phyloP scores from a whole-genome alignment of 2,113 vertebrate species.

The Sminthopsis crassicaudata region DNA sequence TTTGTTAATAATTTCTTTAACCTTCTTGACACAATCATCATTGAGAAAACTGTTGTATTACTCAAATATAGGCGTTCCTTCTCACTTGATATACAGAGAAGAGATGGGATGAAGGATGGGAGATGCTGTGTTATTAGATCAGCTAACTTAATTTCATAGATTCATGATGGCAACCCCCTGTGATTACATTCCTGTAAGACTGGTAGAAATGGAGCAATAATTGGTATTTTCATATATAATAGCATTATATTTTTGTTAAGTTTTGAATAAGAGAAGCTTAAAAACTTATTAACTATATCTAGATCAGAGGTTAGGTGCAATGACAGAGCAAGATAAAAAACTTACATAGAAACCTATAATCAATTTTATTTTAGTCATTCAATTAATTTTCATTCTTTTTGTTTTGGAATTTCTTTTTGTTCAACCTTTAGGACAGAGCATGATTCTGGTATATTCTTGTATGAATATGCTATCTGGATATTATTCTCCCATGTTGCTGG shows the following conservation, averaged over 20 bases:
- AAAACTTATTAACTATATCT: constrained; percentile 16
- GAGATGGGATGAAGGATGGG: too few species aligned
- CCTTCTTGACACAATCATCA: background rate
- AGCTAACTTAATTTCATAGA: constrained; percentile 30
- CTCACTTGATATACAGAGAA: constrained; percentile 8
- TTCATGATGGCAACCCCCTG: background rate
- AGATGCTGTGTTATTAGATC: constrained; percentile 1
- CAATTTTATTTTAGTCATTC: background rate
- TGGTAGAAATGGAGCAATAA: background rate
- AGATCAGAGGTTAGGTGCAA: constrained; percentile 25
- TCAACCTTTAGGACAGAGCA: constrained; percentile 32
- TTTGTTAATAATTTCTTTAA: background rate
- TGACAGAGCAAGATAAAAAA: constrained; percentile 36
- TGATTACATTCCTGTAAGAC: background rate
- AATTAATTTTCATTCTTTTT: constrained; percentile 31
- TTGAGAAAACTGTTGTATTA: background rate
- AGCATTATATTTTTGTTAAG: constrained; percentile 48
- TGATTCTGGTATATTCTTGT: constrained; percentile 43
- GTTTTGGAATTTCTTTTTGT: constrained; percentile 63
- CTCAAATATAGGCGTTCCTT: background rate
- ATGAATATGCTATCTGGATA: constrained; percentile 11
- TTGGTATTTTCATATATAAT: constrained; percentile 47
- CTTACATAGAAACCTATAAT: background rate
- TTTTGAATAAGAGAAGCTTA: constrained; percentile 58
- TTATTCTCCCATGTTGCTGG: constrained; percentile 13